A percentile compares a stretch with the other conserved stretches of the same genome.
These are phyloP conservation scores for Drosophila ambigua DNA, from an alignment of 1,140 invertebrate genomes.

Conservation along the genomic window DNA sequence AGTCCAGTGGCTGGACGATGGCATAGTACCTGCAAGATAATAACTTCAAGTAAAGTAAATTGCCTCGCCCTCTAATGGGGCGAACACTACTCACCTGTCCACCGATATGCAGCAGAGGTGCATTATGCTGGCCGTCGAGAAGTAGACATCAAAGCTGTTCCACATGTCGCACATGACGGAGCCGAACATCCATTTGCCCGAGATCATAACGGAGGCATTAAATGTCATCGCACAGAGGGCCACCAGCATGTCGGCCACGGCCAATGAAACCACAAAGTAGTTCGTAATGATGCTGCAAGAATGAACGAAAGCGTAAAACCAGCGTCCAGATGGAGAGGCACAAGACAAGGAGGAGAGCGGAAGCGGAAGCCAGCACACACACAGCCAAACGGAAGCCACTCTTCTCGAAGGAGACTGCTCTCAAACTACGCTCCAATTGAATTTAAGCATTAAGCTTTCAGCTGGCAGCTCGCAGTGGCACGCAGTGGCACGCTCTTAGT, in stretches of 20 bases:
- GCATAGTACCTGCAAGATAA: slow-evolving; percentile 89
- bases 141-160: slow-evolving; percentile 98
- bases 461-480: not conserved
- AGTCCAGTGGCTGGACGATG: slow-evolving; percentile 94
- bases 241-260: slow-evolving; percentile 95
- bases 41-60: not conserved
- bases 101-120: slow-evolving; percentile 96
- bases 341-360: not conserved
- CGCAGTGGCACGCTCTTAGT: slow-evolving; percentile 15
- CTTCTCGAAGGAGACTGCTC: no score
- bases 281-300: slow-evolving; percentile 92
- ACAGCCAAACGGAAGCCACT: not conserved
- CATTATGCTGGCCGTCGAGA: slow-evolving; percentile 94
- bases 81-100: slow-evolving; percentile 84
- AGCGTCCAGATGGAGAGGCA: not conserved
- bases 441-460: slow-evolving; percentile 32
- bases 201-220: slow-evolving; percentile 94
- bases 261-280: slow-evolving; percentile 96
- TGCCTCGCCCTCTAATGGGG: not conserved
- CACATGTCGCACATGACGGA: slow-evolving; percentile 97
- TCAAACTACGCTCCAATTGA: slow-evolving; percentile 23
- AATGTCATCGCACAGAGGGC: slow-evolving; percentile 97
- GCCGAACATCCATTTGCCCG: slow-evolving; percentile 94
- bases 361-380: not conserved
- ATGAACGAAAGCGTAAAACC: not conserved